These are phyloP conservation scores for Callospermophilus lateralis DNA, from an alignment of 2,113 vertebrate genomes.

Conservation along the genomic window DNA sequence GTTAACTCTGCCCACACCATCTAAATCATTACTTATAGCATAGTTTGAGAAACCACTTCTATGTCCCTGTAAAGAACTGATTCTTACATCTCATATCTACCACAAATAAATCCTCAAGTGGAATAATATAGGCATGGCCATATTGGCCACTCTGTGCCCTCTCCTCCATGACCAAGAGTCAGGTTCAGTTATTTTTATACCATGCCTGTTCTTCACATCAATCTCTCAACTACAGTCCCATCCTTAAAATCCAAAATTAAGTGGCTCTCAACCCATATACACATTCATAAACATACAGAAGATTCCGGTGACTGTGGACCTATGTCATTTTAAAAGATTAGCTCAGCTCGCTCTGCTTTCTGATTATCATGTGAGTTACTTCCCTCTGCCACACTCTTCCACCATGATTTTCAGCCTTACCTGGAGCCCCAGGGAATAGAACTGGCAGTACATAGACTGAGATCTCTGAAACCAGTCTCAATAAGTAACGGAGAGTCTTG, in stretches of 20 bases:
- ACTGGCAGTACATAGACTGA: no score
- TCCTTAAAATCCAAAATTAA: neutral
- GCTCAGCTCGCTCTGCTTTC: neutral
- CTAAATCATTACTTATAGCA: neutral
- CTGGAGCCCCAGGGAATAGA: no score
- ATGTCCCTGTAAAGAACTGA: neutral
- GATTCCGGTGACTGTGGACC: neutral
- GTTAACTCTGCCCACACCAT: constrained; percentile 57
- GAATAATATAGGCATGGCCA: neutral
- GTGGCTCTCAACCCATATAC: neutral
- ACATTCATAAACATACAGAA: neutral
- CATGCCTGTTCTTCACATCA: neutral
- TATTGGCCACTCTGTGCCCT: neutral
- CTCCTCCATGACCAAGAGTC: neutral
- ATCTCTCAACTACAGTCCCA: neutral
- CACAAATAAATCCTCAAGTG: neutral
- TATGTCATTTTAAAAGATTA: neutral
- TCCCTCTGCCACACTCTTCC: no score
- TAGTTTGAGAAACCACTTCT: neutral
- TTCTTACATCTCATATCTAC: neutral
- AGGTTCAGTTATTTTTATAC: neutral
- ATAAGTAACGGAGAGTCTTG: no score
- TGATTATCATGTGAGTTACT: no score
- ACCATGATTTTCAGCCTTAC: no score
- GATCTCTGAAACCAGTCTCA: no score